phyloP scores from a whole-genome alignment of 2,113 vertebrate species.

The Danio rerio region DNA sequence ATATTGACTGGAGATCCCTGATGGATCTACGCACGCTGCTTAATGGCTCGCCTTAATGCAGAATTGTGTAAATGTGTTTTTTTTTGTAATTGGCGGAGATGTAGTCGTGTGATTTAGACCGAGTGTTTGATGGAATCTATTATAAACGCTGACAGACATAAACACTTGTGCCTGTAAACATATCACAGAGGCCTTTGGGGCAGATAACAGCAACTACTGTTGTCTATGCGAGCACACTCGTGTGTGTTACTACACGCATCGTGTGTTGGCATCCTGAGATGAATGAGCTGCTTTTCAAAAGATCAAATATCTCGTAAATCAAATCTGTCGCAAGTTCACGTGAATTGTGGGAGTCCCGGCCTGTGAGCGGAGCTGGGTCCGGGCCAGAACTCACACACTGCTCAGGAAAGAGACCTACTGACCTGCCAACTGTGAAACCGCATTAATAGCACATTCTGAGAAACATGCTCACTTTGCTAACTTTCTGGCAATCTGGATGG shows the following conservation, averaged over 20 bases:
- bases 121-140: constrained; percentile 25
- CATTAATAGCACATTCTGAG: constrained; percentile 40
- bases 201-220: background rate
- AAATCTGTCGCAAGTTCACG: constrained; percentile 45
- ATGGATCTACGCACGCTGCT: background rate
- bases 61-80: constrained; percentile 35
- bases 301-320: constrained; percentile 63
- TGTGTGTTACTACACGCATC: constrained; percentile 1
- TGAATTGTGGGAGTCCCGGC: constrained; percentile 41
- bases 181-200: background rate
- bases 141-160: constrained; percentile 3
- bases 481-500: background rate
- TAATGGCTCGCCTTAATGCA: constrained; percentile 9
- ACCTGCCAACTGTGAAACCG: constrained; percentile 44
- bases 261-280: background rate
- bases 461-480: constrained; percentile 30
- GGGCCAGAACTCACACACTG: constrained; percentile 14
- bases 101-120: background rate
- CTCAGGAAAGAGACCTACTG: constrained; percentile 1
- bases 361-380: constrained; percentile 35
- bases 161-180: constrained; percentile 19
- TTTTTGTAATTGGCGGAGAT: constrained; percentile 9
- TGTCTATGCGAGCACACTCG: background rate
- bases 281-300: constrained; percentile 49
- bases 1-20: constrained; percentile 12